Evolutionary conservation across 2,888 invertebrate species (phyloP), one percentile per base, ranked within the genome.

Genomic region (Osmoderma eremita): DNA sequence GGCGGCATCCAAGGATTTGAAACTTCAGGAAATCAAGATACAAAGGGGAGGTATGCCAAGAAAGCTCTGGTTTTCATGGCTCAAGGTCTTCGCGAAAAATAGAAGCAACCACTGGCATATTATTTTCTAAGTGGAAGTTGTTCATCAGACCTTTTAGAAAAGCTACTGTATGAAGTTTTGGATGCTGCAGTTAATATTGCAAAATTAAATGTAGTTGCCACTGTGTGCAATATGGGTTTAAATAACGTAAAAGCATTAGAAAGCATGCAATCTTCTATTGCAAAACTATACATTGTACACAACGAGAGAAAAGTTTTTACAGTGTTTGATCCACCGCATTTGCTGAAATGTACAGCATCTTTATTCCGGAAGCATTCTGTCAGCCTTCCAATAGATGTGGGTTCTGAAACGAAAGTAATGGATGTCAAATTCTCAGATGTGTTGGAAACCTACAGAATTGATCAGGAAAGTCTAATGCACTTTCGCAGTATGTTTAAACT

Each of bases 351-450:
- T 3, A 56, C 56, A 1, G 6, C 30, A 1, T 30, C 56, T n/a
- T 8, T 39, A 1, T 56, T 56, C 10, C 56, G 39, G 56, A 64
- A 69, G 61, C 30, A 30, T 6, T 51, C 58, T 67, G 6, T 49
- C 12, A 6, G 53, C 38, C n/a, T 53, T 58, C 36, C 30, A 65
- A 15, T 70, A 2, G 56, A 15, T 5, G 10, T 56, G 18, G 12
- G 6, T 8, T 30, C 30, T 8, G 30, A 30, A 2, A 30, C 2
- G 10, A 30, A 30, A 8, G 10, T 30, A 1, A 4, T 38, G 30
- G 13, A 20, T 13, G 22, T 22, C 0, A 54, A 18, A 15, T 48
- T 48, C 10, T 12, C 15, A 17, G 50, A n/a, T 50, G 17, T 63
- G 6, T 6, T 17, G 2, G 50, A 48, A 8, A 50, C 50, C 1